These are phyloP conservation scores for Drosophila formosana DNA, from an alignment of 2,888 invertebrate species.

Conservation along the genomic window DNA sequence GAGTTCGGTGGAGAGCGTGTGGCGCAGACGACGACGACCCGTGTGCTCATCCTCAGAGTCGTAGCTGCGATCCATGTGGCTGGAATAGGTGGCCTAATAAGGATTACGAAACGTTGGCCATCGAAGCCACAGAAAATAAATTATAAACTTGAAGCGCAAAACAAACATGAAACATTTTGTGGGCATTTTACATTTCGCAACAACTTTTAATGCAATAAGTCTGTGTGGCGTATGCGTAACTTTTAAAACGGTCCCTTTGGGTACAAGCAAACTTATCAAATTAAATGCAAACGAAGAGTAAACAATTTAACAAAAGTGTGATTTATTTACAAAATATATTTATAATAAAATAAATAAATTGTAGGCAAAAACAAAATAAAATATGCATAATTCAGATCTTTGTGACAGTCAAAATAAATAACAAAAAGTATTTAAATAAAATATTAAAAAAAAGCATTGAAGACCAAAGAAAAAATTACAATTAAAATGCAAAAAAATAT, in stretches of 20 bases:
- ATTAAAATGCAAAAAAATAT: too few relatives aligned
- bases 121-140: not conserved
- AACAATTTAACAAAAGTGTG: too few relatives aligned
- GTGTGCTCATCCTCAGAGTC: conserved; percentile 93
- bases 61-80: conserved; percentile 87
- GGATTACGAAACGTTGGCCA: conserved; percentile 25
- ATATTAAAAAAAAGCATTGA: not conserved
- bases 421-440: not conserved
- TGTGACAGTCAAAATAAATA: not conserved
- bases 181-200: not conserved
- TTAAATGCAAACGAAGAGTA: too few relatives aligned
- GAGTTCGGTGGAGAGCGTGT: conserved; percentile 86
- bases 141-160: not conserved
- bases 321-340: too few relatives aligned
- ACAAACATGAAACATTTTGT: not conserved
- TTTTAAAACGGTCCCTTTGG: not conserved
- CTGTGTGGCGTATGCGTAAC: conserved; percentile 7
- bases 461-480: not conserved
- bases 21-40: conserved; percentile 88
- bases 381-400: too few relatives aligned
- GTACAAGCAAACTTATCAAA: too few relatives aligned
- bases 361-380: too few relatives aligned
- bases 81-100: conserved; percentile 71
- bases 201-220: not conserved
- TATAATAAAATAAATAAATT: too few relatives aligned